Percentiles rank a stretch among this genome's conserved stretches.
Evolutionary conservation across 2,113 vertebrate genomes (phyloP).

Genomic region (Bettongia penicillata): DNA sequence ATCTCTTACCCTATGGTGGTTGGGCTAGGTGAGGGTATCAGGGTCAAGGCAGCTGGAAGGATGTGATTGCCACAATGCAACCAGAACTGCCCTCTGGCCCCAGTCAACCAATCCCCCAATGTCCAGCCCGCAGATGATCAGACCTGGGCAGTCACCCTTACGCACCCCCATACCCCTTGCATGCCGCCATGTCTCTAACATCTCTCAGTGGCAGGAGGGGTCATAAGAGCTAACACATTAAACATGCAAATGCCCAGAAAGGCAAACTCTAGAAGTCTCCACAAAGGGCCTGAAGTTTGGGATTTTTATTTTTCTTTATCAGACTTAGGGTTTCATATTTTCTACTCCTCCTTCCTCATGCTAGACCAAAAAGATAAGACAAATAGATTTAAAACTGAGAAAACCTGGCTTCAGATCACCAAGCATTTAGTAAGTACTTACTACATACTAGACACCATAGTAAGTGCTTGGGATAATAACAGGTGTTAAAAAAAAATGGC

Average conservation of each 20-base stretch:
- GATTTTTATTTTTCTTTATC: neutral
- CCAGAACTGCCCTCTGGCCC: neutral
- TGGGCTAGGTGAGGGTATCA: neutral
- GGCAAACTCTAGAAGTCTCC: neutral
- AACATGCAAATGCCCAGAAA: neutral
- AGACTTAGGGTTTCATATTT: neutral
- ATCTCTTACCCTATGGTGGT: neutral
- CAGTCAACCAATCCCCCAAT: neutral
- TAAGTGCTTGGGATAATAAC: neutral
- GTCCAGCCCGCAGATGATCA: neutral
- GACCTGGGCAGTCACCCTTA: too few relatives aligned
- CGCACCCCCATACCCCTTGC: neutral
- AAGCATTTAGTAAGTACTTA: neutral
- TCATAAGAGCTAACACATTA: constrained; percentile 24
- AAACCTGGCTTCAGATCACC: neutral
- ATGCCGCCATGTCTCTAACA: neutral
- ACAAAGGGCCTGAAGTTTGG: neutral
- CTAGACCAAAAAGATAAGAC: neutral
- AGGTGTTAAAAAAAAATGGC: neutral
- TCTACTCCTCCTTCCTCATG: neutral
- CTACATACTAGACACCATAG: neutral
- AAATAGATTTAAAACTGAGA: neutral
- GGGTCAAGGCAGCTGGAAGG: constrained; percentile 37
- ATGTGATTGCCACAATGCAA: neutral
- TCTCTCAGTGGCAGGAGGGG: neutral